Base-by-base conservation (phyloP, 1,140 invertebrate species). In the Proctacanthus coquilletti region DNA sequence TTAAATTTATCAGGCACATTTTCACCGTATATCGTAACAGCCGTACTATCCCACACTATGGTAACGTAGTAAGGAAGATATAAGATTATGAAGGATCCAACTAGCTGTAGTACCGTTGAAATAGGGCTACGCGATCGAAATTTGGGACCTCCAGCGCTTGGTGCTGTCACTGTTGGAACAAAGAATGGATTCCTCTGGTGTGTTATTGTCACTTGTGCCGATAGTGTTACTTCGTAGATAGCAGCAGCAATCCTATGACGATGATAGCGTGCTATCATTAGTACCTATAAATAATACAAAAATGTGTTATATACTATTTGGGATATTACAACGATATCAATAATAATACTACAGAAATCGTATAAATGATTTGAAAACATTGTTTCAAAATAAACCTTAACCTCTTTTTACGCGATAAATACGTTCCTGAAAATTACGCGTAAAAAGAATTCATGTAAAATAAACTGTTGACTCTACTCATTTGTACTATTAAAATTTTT, bases 181-280 rank as follows among this genome's bases (percentile, higher is more conserved):
- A 74, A 76, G 49, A 77, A 77, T 11, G 80, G 80, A 50, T 83
- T 83, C 30, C 76, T 62, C 51, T 84, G 80, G 48, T 84, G 80
- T 0, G 80, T 84, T 42, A 85, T 81, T 6, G 80, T 84, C 25
- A 83, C 80, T 61, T 84, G 81, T 2, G 82, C 81, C 3, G 79
- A 82, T 23, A 85, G 53, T 0, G 81, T 84, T 5, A 85, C 80
- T 61, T 85, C 80, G 57, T 82, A 85, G 42, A 86, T 82, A 5
- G 82, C 82, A 18, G 80, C 78, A 13, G 82, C 80, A 36, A 87
- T 87, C 18, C 82, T 68, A 53, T 85, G 81, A 4, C 80, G 66
- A 52, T 87, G 83, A 50, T 83, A 81, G 1, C 80, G 66, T 0
- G 81, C 82, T 41, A 85, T 85, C 43, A 80, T 73, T 30, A 84